phyloP scores from a whole-genome alignment of 2,888 invertebrate species.

The Peribatodes rhomboidaria region DNA sequence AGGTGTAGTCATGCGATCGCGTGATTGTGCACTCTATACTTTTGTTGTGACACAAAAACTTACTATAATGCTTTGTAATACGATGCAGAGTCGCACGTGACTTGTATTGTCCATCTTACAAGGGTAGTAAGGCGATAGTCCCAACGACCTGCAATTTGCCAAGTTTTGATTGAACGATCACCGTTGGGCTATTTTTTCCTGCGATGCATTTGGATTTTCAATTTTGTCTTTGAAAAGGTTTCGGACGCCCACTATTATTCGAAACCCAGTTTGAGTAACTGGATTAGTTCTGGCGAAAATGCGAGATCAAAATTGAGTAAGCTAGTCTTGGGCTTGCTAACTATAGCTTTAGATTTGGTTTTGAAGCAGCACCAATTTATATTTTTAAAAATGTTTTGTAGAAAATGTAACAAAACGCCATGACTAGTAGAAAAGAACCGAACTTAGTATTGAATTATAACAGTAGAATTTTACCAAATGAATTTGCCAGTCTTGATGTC shows the following conservation, averaged over 20 bases:
- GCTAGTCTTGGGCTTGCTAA: neutral
- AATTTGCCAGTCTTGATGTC: no score
- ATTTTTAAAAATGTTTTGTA: no score
- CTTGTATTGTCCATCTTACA: constrained; percentile 34
- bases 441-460: no score
- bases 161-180: constrained; percentile 50
- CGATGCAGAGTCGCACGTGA: neutral
- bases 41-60: constrained; percentile 17
- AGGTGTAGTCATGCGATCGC: constrained; percentile 52
- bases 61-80: constrained; percentile 14
- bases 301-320: constrained; percentile 4
- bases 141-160: constrained; percentile 50
- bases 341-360: neutral
- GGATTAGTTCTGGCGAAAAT: neutral
- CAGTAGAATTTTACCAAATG: no score
- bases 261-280: constrained; percentile 1
- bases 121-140: constrained; percentile 40
- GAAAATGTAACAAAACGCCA: no score
- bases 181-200: constrained; percentile 18
- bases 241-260: neutral
- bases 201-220: constrained; percentile 27
- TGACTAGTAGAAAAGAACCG: no score
- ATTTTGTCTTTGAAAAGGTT: constrained; percentile 12
- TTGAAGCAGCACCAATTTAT: no score
- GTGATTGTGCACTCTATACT: constrained; percentile 44